Evolutionary conservation across 2,888 invertebrate genomes (phyloP), one percentile per base, ranked within the genome.

Genomic region (Drosophila quinaria): DNA sequence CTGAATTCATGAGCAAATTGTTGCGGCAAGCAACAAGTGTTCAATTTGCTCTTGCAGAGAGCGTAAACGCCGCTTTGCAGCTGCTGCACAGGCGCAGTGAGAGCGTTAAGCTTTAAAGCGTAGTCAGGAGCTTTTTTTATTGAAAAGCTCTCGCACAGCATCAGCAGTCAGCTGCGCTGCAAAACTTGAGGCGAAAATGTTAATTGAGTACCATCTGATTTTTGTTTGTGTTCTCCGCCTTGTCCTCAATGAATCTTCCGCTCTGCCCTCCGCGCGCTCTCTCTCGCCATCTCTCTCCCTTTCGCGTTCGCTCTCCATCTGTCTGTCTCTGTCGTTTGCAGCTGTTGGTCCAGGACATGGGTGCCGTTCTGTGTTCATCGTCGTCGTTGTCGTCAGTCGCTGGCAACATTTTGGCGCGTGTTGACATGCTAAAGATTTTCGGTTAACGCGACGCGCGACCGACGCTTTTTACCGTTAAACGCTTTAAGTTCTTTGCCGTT

Each of bases 371-470:
- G 67, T 78, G 73, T 65, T 54, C 73, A 59, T 61, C 67, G 70
- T 60, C 22, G 79, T 64, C 56, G 66, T 61, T 44, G 69, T 62
- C 83, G 78, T 91, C 91, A 92, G 92, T 92, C 90, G 92, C 91
- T 90, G 84, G 90, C 89, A 91, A 91, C 87, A 90, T 90, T 92
- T 92, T 91, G 91, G 92, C 92, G 92, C 91, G 92, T 92, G 91
- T 91, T 92, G 92, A 91, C 91, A 91, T 92, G 91, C 90, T 47
- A 82, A 80, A 61, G 70, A 70, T 65, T 80, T 86, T 91, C 89
- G 91, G 89, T 90, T 90, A 65, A 70, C 71, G 70, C 73, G 80
- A 66, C 80, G 70, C 80, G 72, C 29, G 29, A 29, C 29, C 74
- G 79, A 79, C 79, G 85, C 81, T 90, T 90, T 77, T 90, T 75